Base-by-base conservation (phyloP, 1,140 invertebrate genomes). In the Ceratoteleas bidentatus region DNA sequence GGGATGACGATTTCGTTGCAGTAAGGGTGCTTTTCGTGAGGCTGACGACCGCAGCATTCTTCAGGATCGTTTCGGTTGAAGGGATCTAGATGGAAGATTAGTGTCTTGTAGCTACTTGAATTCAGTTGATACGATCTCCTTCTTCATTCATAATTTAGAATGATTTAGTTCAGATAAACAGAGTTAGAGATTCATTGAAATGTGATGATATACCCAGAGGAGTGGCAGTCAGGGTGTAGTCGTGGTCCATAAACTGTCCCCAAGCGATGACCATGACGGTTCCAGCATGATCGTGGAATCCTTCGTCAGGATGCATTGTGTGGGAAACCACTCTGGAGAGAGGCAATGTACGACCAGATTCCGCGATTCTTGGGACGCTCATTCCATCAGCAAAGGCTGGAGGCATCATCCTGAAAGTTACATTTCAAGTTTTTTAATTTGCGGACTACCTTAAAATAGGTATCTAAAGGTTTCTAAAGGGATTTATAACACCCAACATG, bases 161-260 rank as follows among this genome's bases (percentile, higher is more conserved):
- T 43, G 9, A 43, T 43, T 43, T 43, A n/a, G n/a, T n/a, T n/a
- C n/a, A n/a, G n/a, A n/a, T n/a, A n/a, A n/a, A n/a, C n/a, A n/a
- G n/a, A n/a, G n/a, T n/a, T n/a, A n/a, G 8, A 43, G 24, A 24
- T 43, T 43, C n/a, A 0, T 10, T 1, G n/a, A 43, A 43, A 43
- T 10, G 40, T 65, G 6, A 53, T n/a, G 52, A 57, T 86, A 91
- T 93, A 97, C 96, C 96, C 74, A 97, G 90, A 68, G 96, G 96
- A 34, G 96, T 97, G 33, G 94, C 97, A 56, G 96, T 97, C 8
- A 98, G 92, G 0, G 97, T 98, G 83, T 97, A 96, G 88, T 98
- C 97, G 91, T 98, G 97, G 89, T 98, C 97, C 94, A 98, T 96
- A 89, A 98, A 97, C 91, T 98, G 97, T 84, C 97, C 97, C 96